phyloP scores from a whole-genome alignment of 2,888 invertebrate genomes.

The Carabus problematicus region DNA sequence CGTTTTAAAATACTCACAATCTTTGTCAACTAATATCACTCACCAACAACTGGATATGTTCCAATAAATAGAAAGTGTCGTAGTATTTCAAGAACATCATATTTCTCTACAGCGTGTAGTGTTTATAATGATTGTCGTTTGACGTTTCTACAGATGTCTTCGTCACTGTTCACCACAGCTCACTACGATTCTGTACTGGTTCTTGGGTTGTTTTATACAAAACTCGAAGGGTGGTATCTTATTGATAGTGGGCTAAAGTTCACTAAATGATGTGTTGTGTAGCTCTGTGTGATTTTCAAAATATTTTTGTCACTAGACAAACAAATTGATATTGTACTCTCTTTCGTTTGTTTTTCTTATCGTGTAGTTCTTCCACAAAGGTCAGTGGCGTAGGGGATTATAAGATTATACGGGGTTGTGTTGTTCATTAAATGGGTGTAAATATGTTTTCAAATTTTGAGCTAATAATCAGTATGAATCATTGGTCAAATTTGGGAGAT shows the following conservation, averaged over 20 bases:
- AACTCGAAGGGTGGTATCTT: conserved; percentile 13
- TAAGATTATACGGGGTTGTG: neutral
- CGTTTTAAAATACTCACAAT: neutral
- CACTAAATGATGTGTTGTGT: neutral
- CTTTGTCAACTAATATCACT: neutral
- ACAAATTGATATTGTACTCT: conserved; percentile 6
- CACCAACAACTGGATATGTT: too few species aligned
- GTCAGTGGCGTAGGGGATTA: conserved; percentile 12
- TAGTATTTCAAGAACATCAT: too few species aligned
- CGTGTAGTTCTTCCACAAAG: neutral
- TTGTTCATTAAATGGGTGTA: neutral
- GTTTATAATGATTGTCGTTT: too few species aligned
- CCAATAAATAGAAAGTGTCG: too few species aligned
- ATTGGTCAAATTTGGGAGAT: too few species aligned
- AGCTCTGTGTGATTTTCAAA: conserved; percentile 12
- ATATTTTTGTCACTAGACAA: conserved; percentile 20
- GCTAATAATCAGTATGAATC: too few species aligned
- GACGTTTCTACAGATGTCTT: neutral
- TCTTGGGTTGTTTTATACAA: conserved; percentile 1
- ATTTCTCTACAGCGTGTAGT: too few species aligned
- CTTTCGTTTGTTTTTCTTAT: conserved; percentile 13
- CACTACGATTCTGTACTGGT: conserved; percentile 7
- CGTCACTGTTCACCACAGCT: neutral
- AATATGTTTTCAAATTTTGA: neutral
- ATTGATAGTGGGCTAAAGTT: conserved; percentile 5